Percentiles rank a stretch among this genome's conserved stretches.
Conservation (phyloP, 2,888 invertebrate species). For the Eristalis pertinax region DNA sequence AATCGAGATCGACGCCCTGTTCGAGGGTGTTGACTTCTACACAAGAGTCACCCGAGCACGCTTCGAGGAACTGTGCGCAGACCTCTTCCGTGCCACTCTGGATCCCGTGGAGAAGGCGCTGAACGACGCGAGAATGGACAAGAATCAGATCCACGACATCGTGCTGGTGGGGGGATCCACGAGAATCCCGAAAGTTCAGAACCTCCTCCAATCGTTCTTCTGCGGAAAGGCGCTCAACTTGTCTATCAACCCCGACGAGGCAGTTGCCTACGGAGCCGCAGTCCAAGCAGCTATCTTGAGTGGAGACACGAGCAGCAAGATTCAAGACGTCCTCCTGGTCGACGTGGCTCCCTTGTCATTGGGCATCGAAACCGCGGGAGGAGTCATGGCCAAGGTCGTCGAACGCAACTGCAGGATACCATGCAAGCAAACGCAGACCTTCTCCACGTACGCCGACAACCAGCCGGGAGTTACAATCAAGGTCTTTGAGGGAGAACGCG, state of each 20-base stretch:
- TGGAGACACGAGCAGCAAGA: constrained; percentile 85
- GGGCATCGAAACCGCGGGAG: constrained; percentile 90
- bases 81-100: constrained; percentile 87
- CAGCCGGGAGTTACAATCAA: constrained; percentile 89
- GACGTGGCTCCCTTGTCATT: constrained; percentile 87
- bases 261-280: constrained; percentile 91
- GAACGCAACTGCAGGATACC: constrained; percentile 88
- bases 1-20: constrained; percentile 89
- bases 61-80: constrained; percentile 89
- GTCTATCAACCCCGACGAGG: constrained; percentile 91
- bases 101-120: constrained; percentile 91
- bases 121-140: constrained; percentile 90
- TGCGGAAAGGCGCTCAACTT: constrained; percentile 87
- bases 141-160: constrained; percentile 88
- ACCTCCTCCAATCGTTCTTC: constrained; percentile 88
- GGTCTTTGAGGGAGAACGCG: constrained; percentile 90
- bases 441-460: constrained; percentile 91
- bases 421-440: constrained; percentile 87
- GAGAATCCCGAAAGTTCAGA: constrained; percentile 90
- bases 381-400: constrained; percentile 90
- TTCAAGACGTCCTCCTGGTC: constrained; percentile 88
- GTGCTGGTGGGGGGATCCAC: constrained; percentile 92
- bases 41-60: constrained; percentile 88
- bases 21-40: constrained; percentile 88
- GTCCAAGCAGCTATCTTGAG: constrained; percentile 83